Percentiles rank a stretch among this genome's conserved stretches.
These are phyloP conservation scores for Rhinichthys klamathensis DNA, from an alignment of 2,113 vertebrate species.

Conservation along the genomic window DNA sequence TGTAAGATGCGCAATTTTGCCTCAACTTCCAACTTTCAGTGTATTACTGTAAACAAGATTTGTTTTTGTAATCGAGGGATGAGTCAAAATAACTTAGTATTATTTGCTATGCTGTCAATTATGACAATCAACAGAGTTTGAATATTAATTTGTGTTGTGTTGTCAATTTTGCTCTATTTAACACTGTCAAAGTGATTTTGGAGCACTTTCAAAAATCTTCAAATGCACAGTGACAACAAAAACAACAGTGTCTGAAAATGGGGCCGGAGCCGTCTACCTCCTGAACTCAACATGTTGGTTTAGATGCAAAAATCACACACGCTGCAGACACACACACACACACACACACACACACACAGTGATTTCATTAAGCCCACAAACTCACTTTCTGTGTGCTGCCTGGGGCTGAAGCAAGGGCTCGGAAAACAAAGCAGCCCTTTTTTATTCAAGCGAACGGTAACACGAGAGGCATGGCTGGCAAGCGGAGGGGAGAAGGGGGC, in stretches of 20 bases:
- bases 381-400: conserved; percentile 35
- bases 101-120: no score
- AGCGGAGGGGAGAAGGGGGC: conserved; percentile 48
- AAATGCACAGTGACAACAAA: background rate
- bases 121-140: background rate
- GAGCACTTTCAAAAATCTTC: background rate
- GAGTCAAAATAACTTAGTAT: background rate
- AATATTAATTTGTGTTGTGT: background rate
- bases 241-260: background rate
- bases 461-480: conserved; percentile 21
- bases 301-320: conserved; percentile 32
- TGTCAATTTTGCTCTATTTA: background rate
- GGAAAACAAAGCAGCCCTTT: conserved; percentile 70
- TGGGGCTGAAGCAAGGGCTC: conserved; percentile 57
- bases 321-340: conserved; percentile 18
- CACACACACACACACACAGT: conserved; percentile 18
- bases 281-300: conserved; percentile 20
- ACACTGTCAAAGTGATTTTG: background rate
- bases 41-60: background rate
- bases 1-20: background rate
- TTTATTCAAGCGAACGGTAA: conserved; percentile 62
- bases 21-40: background rate
- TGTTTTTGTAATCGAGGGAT: background rate
- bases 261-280: background rate
- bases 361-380: conserved; percentile 8